These are phyloP conservation scores for Diorhabda carinulata DNA, from an alignment of 1,140 invertebrate genomes.

Conservation along the genomic window DNA sequence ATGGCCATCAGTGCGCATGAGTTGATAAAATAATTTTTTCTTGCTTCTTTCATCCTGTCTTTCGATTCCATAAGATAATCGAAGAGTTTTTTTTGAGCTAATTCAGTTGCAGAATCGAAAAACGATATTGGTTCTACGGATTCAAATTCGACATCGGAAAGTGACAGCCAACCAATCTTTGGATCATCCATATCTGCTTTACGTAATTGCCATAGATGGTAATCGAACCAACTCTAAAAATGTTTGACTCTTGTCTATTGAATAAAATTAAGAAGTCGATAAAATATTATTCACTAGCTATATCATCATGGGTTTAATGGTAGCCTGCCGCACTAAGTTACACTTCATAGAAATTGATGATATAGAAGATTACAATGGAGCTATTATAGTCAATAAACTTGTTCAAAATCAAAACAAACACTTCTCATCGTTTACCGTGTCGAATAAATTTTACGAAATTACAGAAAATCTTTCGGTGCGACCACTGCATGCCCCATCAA, in stretches of 20 bases:
- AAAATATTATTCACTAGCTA: background rate
- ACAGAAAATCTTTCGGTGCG: no score
- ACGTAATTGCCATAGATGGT: constrained; percentile 16
- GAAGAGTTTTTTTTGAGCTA: background rate
- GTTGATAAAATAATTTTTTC: constrained; percentile 11
- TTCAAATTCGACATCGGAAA: background rate
- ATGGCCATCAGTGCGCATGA: constrained; percentile 19
- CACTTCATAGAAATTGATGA: no score
- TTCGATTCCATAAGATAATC: background rate
- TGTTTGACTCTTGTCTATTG: no score
- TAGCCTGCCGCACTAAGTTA: no score
- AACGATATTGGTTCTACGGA: background rate
- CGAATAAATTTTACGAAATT: no score
- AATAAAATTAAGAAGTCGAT: no score
- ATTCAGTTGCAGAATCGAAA: background rate
- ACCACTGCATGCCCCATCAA: no score
- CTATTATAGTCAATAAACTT: no score
- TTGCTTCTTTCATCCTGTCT: background rate
- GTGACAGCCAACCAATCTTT: background rate
- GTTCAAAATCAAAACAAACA: no score
- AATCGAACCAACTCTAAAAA: constrained; percentile 15
- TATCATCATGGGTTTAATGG: no score
- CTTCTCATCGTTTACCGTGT: no score
- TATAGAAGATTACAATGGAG: no score
- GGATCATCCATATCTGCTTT: constrained; percentile 14